Evolutionary conservation across 92 coral and sea anemone species (phyloP).

Genomic region (Epizoanthus fatuus): DNA sequence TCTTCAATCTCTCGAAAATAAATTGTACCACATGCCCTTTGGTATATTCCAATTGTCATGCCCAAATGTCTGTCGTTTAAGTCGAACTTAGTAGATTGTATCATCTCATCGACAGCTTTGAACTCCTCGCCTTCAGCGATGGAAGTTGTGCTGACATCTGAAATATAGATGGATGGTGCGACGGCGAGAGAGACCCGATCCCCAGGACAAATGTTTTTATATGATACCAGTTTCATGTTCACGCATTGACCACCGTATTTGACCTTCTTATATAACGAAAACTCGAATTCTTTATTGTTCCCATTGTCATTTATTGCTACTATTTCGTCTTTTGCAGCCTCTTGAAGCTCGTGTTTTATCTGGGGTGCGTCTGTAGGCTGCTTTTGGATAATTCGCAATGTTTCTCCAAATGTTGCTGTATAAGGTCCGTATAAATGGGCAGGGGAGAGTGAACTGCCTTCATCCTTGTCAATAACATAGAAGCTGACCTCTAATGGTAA

Average conservation of each 20-base stretch:
- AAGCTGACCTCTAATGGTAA: not conserved
- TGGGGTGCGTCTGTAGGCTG: not conserved
- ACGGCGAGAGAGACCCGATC: constrained; percentile 4
- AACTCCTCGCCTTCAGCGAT: constrained; percentile 15
- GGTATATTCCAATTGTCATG: constrained; percentile 14
- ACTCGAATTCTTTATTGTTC: not conserved
- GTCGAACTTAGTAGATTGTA: constrained; percentile 13
- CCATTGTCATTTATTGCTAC: constrained; percentile 12
- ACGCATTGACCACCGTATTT: not conserved
- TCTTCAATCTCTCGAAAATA: constrained; percentile 22
- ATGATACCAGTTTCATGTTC: constrained; percentile 12
- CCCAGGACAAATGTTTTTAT: constrained; percentile 8
- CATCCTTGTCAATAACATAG: constrained; percentile 9
- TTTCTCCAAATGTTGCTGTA: not conserved
- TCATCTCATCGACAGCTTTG: not conserved
- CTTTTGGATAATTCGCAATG: constrained; percentile 15
- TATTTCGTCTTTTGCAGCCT: not conserved
- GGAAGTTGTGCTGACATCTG: constrained; percentile 11
- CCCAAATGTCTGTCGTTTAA: constrained; percentile 4
- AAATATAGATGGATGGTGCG: not conserved
- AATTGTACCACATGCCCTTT: not conserved
- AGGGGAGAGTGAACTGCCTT: not conserved
- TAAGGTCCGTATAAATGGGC: constrained; percentile 12
- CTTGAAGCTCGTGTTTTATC: not conserved
- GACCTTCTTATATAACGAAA: constrained; percentile 3